Evolutionary conservation across 2,113 vertebrate genomes (phyloP).

Genomic region (Opisthocomus hoazin): DNA sequence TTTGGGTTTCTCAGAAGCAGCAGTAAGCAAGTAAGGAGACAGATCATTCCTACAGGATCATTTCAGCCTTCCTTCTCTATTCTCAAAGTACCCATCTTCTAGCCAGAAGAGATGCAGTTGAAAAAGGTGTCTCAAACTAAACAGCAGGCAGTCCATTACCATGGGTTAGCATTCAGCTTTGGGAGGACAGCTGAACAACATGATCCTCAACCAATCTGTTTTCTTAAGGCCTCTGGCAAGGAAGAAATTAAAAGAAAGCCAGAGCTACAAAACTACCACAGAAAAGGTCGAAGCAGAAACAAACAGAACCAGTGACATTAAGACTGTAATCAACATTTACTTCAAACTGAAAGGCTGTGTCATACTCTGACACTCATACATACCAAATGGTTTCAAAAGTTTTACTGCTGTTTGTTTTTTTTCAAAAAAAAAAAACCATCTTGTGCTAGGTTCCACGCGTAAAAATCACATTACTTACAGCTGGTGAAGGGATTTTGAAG

Average conservation of each 20-base stretch:
- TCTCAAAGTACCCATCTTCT: background rate
- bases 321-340: background rate
- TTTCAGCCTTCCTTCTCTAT: background rate
- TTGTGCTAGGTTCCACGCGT: background rate
- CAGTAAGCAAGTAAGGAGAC: background rate
- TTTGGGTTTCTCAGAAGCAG: background rate
- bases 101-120: background rate
- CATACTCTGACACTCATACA: accelerated
- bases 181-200: background rate
- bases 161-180: background rate
- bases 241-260: background rate
- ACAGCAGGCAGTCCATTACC: background rate
- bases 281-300: background rate
- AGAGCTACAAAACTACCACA: background rate
- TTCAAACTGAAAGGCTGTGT: background rate
- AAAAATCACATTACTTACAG: background rate
- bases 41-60: accelerated
- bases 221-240: background rate
- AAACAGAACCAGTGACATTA: background rate
- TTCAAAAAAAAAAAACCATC: background rate
- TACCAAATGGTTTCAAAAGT: background rate
- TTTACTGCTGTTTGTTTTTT: background rate
- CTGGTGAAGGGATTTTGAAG: background rate
- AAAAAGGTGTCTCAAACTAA: background rate
- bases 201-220: background rate